Evolutionary conservation across 2,797 vertebrate genomes (phyloP).

Genomic region (Eurystomus glaucurus): DNA sequence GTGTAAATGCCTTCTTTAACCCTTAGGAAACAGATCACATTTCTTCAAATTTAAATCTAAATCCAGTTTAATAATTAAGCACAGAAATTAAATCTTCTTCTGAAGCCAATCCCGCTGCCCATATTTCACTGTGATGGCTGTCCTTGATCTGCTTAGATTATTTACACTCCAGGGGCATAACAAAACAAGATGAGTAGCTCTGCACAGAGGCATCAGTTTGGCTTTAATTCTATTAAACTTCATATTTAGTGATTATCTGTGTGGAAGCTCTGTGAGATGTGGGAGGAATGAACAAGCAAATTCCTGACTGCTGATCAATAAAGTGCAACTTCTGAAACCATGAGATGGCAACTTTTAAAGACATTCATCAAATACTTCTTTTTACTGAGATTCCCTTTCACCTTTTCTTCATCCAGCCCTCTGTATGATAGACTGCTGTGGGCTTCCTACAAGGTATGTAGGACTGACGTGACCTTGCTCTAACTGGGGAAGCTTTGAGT

Average conservation of each 20-base stretch:
- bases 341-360: not conserved
- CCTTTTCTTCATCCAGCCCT: not conserved
- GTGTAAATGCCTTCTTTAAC: not conserved
- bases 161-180: not conserved
- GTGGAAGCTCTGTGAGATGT: accelerated
- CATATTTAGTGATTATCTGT: not conserved
- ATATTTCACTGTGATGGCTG: accelerated
- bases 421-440: accelerated
- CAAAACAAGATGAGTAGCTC: not conserved
- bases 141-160: not conserved
- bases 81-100: not conserved
- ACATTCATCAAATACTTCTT: not conserved
- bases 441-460: accelerated
- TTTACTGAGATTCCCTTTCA: not conserved
- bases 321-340: not conserved
- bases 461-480: not conserved
- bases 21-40: not conserved
- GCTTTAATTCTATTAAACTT: not conserved
- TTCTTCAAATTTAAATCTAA: not conserved
- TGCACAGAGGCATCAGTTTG: not conserved
- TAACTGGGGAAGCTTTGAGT: not conserved
- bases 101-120: not conserved
- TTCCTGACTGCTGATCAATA: not conserved
- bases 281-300: not conserved
- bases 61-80: not conserved